Evolutionary conservation across 2,113 vertebrate genomes (phyloP).

Genomic region (Pomatostomus ruficeps): DNA sequence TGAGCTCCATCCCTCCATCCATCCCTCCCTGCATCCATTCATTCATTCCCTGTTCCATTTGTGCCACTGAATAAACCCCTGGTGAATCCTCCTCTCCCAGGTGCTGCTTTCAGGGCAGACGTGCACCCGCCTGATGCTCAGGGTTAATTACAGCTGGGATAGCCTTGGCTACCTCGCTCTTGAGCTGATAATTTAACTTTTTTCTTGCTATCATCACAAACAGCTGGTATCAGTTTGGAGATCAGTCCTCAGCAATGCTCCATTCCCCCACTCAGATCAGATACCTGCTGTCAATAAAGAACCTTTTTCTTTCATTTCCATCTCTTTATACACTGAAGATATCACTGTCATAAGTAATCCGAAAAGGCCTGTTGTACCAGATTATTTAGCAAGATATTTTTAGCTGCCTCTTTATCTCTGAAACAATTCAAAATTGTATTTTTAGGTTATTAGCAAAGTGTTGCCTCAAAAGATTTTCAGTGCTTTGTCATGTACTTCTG

Average conservation of each 20-base stretch:
- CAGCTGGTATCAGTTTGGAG: neutral
- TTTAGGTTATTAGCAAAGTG: slow-evolving; percentile 50
- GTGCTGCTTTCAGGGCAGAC: neutral
- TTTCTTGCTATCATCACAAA: neutral
- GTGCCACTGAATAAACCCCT: neutral
- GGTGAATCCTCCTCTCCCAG: neutral
- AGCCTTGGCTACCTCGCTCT: neutral
- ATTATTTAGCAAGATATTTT: slow-evolving; percentile 45
- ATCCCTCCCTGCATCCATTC: neutral
- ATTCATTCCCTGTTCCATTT: rapidly evolving
- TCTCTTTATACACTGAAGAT: neutral
- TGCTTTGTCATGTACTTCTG: slow-evolving; percentile 21
- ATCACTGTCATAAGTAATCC: neutral
- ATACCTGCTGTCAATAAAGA: neutral
- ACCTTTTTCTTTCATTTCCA: neutral
- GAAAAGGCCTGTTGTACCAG: neutral
- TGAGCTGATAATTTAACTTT: neutral
- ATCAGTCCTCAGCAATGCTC: neutral
- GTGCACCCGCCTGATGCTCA: neutral
- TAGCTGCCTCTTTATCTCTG: slow-evolving; percentile 20
- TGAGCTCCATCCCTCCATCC: neutral
- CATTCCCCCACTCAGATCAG: neutral
- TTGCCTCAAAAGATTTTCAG: slow-evolving; percentile 9
- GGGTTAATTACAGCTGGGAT: neutral
- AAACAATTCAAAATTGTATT: slow-evolving; percentile 40